Evolutionary conservation across 2,888 invertebrate genomes (phyloP).

Genomic region (Cheilosia impressa): DNA sequence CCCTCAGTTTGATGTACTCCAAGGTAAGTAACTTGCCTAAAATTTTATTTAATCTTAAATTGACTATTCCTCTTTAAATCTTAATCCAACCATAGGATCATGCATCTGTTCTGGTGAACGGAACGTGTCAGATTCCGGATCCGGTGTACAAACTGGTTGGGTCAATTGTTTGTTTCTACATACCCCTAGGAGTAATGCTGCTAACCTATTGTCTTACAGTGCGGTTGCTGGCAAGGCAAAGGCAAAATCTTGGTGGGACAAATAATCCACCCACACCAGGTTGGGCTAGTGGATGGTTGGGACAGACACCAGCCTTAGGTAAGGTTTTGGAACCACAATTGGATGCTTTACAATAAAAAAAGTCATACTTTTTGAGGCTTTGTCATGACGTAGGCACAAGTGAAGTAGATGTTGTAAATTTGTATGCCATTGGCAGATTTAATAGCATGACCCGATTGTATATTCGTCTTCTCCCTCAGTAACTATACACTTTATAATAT

Average conservation of each 20-base stretch:
- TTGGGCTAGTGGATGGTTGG: conserved; percentile 91
- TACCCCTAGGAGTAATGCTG: conserved; percentile 97
- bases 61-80: background rate
- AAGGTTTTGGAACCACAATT: conserved; percentile 74
- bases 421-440: too few relatives aligned
- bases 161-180: conserved; percentile 97
- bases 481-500: too few relatives aligned
- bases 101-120: conserved; percentile 92
- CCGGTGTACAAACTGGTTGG: conserved; percentile 96
- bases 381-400: background rate
- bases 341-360: background rate
- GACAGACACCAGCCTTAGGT: conserved; percentile 85
- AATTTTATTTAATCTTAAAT: background rate
- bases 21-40: conserved; percentile 85
- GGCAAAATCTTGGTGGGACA: conserved; percentile 87
- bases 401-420: too few relatives aligned
- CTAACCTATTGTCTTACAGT: conserved; percentile 97
- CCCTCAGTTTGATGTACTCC: conserved; percentile 94
- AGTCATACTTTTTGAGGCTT: background rate
- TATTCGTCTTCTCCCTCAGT: too few relatives aligned
- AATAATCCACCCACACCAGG: conserved; percentile 84
- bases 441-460: too few relatives aligned
- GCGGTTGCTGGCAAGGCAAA: conserved; percentile 92
- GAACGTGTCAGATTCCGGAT: conserved; percentile 94
- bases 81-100: conserved; percentile 86